Evolutionary conservation across 1,140 invertebrate species (phyloP).

Genomic region (Triops longicaudatus): DNA sequence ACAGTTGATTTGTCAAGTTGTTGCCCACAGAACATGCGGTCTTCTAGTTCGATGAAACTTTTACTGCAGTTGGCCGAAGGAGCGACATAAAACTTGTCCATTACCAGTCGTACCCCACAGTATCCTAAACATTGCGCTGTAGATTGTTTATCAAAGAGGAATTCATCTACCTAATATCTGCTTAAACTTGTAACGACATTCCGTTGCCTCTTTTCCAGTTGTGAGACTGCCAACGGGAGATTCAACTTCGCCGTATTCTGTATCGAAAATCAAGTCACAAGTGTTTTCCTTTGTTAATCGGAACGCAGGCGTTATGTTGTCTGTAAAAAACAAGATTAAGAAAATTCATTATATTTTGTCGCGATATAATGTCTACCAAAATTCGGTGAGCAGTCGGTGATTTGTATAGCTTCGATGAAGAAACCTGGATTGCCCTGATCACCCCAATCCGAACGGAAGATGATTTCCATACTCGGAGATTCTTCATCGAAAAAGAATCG

Average conservation of each 20-base stretch:
- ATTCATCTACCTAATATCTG: not conserved
- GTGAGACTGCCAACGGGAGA: not conserved
- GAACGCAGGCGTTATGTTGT: conserved; percentile 16
- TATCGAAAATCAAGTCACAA: not conserved
- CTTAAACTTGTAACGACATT: conserved; percentile 8
- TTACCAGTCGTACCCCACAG: conserved; percentile 5
- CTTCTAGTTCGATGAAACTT: conserved; percentile 11
- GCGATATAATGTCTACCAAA: not conserved
- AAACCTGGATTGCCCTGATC: conserved; percentile 18
- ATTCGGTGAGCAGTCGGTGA: conserved; percentile 20
- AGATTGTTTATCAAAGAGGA: too few relatives aligned
- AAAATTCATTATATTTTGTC: not conserved
- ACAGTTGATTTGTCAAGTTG: conserved; percentile 9
- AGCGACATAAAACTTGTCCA: conserved; percentile 16
- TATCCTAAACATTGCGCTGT: not conserved
- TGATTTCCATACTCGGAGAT: not conserved
- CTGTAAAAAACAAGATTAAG: not conserved
- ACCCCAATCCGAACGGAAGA: conserved; percentile 17
- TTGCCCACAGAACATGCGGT: conserved; percentile 21
- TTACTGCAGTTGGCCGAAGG: conserved; percentile 21
- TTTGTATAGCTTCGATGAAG: conserved; percentile 23
- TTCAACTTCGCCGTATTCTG: not conserved
- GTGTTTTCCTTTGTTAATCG: not conserved
- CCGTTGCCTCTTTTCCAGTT: not conserved
- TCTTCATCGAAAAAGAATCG: conserved; percentile 8